phyloP scores from a whole-genome alignment of 2,797 vertebrate species.

The Bradypus variegatus region DNA sequence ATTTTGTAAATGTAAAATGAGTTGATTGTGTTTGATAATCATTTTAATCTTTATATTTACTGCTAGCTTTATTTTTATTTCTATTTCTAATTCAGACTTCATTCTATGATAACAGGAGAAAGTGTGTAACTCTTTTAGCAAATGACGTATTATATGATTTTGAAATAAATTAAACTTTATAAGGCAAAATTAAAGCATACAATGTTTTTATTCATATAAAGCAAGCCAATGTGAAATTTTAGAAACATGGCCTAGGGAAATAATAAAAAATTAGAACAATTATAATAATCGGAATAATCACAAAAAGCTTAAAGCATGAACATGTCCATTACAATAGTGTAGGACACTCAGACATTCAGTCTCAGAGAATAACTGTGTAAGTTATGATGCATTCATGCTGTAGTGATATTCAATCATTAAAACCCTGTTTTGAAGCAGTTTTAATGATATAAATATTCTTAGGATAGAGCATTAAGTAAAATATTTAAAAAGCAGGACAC shows the following conservation, averaged over 20 bases:
- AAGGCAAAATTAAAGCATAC: background rate
- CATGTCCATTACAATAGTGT: background rate
- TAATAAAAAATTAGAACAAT: background rate
- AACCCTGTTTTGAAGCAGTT: constrained; percentile 40
- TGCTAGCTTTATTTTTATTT: constrained; percentile 27
- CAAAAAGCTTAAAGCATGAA: constrained; percentile 7
- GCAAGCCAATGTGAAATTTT: background rate
- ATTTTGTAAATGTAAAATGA: constrained; percentile 39
- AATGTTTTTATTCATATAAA: constrained; percentile 22
- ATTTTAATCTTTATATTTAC: constrained; percentile 35
- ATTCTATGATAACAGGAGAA: constrained; percentile 5
- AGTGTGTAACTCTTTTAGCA: background rate
- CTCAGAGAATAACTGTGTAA: constrained; percentile 19
- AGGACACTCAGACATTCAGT: background rate
- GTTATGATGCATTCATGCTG: constrained; percentile 14
- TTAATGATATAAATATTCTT: constrained; percentile 25
- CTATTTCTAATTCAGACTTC: constrained; percentile 27
- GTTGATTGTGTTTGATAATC: constrained; percentile 28
- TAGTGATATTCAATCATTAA: constrained; percentile 20
- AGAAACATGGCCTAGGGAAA: background rate
- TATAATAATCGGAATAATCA: no score
- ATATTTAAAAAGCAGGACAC: constrained; percentile 20
- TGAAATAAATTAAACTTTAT: constrained; percentile 25
- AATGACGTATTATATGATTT: background rate
- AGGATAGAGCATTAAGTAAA: background rate